Conservation (phyloP, 2,888 invertebrate genomes). For the Cacoxenus indagator region DNA sequence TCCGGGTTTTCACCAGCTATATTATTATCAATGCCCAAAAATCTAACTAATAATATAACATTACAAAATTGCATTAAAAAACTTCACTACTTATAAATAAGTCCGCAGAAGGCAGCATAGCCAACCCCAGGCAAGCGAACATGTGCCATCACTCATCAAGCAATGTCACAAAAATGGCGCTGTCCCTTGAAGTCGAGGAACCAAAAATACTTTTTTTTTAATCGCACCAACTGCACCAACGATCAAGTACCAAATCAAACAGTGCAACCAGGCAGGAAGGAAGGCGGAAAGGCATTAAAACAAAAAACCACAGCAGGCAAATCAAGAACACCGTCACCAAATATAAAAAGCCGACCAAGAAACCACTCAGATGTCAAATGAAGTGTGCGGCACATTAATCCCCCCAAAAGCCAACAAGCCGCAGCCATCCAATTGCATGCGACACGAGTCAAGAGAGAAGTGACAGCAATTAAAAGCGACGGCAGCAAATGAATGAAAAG, state of each 20-base stretch:
- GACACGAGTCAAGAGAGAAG: slow-evolving; percentile 20
- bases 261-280: slow-evolving; percentile 22
- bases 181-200: slow-evolving; percentile 20
- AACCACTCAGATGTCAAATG: slow-evolving; percentile 56
- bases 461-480: slow-evolving; percentile 58
- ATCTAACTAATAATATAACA: not conserved
- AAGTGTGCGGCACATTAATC: slow-evolving; percentile 67
- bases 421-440: not conserved
- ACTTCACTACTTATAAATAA: slow-evolving; percentile 28
- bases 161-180: slow-evolving; percentile 43
- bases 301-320: not conserved
- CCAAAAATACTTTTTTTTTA: slow-evolving; percentile 50
- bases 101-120: not conserved
- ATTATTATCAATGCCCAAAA: too few relatives aligned
- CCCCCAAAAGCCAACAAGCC: slow-evolving; percentile 24
- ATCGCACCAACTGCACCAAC: slow-evolving; percentile 56
- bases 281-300: not conserved
- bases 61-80: slow-evolving; percentile 37
- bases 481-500: not conserved
- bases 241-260: slow-evolving; percentile 67
- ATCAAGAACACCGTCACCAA: not conserved
- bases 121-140: slow-evolving; percentile 3
- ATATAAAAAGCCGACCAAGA: not conserved
- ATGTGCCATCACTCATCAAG: slow-evolving; percentile 47
- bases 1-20: too few relatives aligned